A percentile compares a stretch with the other conserved stretches of the same genome.
Evolutionary conservation across 2,888 invertebrate genomes (phyloP).

Genomic region (Sminthurides aquaticus): DNA sequence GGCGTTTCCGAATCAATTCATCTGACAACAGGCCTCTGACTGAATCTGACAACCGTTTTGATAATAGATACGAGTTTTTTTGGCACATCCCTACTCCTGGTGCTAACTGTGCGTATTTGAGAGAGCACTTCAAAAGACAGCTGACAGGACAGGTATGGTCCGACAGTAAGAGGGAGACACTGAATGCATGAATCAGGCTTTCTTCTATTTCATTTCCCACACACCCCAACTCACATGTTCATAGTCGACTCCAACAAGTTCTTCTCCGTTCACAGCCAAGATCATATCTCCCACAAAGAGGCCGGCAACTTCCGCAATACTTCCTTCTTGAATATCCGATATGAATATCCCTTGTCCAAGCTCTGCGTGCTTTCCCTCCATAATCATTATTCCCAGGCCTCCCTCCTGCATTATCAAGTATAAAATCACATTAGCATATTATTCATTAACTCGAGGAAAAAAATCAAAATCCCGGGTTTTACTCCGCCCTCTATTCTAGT

Average conservation of each 20-base stretch:
- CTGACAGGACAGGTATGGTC: too few relatives aligned
- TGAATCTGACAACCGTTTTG: too few relatives aligned
- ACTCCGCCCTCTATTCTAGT: too few relatives aligned
- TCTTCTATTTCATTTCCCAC: not conserved
- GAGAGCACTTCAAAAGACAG: too few relatives aligned
- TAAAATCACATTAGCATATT: constrained; percentile 44
- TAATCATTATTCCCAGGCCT: constrained; percentile 88
- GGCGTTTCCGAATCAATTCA: too few relatives aligned
- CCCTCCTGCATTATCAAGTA: constrained; percentile 57
- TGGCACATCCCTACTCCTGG: too few relatives aligned
- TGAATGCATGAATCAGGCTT: too few relatives aligned
- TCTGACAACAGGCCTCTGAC: too few relatives aligned
- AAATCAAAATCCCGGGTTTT: not conserved
- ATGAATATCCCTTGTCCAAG: constrained; percentile 88
- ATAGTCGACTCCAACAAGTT: constrained; percentile 75
- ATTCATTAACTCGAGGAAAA: too few relatives aligned
- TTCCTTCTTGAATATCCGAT: constrained; percentile 84
- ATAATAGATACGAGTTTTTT: too few relatives aligned
- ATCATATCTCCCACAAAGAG: constrained; percentile 96
- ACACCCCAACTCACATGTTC: constrained; percentile 60
- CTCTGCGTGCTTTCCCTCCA: constrained; percentile 86
- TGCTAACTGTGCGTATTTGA: too few relatives aligned
- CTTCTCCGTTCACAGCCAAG: constrained; percentile 88
- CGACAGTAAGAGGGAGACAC: too few relatives aligned
- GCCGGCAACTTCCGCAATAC: constrained; percentile 82